Conservation (phyloP, 1,140 invertebrate genomes). For the Acromyrmex charruanus region DNA sequence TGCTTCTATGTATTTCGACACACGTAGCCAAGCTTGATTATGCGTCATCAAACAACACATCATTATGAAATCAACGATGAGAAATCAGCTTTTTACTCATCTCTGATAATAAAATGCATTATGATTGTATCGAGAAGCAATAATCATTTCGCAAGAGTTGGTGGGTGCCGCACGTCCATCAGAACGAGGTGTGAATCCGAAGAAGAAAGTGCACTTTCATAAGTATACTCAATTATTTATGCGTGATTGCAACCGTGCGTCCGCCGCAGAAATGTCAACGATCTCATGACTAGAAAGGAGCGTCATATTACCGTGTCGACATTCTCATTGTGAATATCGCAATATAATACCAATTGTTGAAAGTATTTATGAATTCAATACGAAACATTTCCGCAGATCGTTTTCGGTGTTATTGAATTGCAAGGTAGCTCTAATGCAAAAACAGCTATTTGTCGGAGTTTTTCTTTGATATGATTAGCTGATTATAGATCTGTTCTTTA, state of each 20-base stretch:
- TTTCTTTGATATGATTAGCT: not conserved
- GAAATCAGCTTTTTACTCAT: slow-evolving; percentile 24
- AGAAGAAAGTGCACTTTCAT: slow-evolving; percentile 71
- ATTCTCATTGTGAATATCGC: slow-evolving; percentile 27
- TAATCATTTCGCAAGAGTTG: slow-evolving; percentile 43
- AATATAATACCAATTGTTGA: not conserved
- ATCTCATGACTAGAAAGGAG: slow-evolving; percentile 66
- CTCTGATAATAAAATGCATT: slow-evolving; percentile 55
- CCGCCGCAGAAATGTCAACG: slow-evolving; percentile 73
- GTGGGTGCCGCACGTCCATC: not conserved
- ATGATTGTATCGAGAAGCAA: slow-evolving; percentile 34
- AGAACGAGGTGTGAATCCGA: slow-evolving; percentile 59
- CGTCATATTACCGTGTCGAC: slow-evolving; percentile 29
- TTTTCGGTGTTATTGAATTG: not conserved
- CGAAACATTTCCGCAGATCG: not conserved
- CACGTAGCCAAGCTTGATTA: slow-evolving; percentile 21
- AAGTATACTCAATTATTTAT: slow-evolving; percentile 66
- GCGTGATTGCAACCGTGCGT: slow-evolving; percentile 57
- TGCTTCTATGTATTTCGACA: not conserved
- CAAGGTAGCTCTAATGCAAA: not conserved
- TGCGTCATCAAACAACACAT: not conserved
- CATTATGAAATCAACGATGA: slow-evolving; percentile 30
- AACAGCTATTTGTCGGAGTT: not conserved
- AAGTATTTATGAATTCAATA: slow-evolving; percentile 16
- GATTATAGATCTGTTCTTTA: not conserved